Evolutionary conservation across 30 jellyfish, hydroid and myxozoan species (phyloP).

Genomic region (Chrysaora quinquecirrha): DNA sequence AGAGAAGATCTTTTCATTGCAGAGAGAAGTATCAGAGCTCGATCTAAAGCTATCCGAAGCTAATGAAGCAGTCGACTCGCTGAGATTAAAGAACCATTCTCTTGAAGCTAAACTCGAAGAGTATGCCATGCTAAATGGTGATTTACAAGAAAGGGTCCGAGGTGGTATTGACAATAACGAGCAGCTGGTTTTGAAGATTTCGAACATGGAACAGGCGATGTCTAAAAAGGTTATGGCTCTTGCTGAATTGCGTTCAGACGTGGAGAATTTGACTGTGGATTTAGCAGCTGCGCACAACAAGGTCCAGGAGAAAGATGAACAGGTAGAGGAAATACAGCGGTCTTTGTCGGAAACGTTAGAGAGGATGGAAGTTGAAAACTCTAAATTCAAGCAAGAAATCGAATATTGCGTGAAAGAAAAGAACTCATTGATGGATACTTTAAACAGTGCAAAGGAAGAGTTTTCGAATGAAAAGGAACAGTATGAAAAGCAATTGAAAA

Average conservation of each 20-base stretch:
- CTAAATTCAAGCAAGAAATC: neutral
- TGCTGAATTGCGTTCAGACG: neutral
- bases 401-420: neutral
- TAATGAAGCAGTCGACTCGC: neutral
- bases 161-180: constrained; percentile 3
- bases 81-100: neutral
- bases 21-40: neutral
- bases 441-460: neutral
- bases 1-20: neutral
- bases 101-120: neutral
- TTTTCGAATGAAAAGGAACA: neutral
- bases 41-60: neutral
- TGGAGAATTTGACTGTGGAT: neutral
- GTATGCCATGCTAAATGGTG: neutral
- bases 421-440: neutral
- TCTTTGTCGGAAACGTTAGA: neutral
- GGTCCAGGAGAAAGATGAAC: neutral
- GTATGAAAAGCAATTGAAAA: neutral
- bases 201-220: constrained; percentile 11
- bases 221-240: neutral
- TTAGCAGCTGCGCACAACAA: neutral
- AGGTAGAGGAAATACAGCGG: neutral
- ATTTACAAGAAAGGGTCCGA: constrained; percentile 1
- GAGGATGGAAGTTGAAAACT: neutral
- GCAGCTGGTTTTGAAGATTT: neutral